These are phyloP conservation scores for Bombus soroeensis DNA, from an alignment of 1,140 invertebrate species.

Conservation along the genomic window DNA sequence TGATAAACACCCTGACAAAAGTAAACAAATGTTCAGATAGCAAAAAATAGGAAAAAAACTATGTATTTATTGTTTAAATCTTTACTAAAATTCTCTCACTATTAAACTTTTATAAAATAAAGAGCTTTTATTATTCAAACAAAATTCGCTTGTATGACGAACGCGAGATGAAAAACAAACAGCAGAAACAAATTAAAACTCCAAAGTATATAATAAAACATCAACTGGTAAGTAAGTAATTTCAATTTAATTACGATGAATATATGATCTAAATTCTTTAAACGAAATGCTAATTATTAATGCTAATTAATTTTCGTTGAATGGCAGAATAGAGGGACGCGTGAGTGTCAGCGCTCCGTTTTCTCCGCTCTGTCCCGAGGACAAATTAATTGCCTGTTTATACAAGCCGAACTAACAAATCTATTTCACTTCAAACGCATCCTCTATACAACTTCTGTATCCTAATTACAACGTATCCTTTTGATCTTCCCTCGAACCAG, in stretches of 20 bases:
- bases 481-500: not conserved
- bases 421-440: conserved; percentile 12
- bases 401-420: not conserved
- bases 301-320: not conserved
- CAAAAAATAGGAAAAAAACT: too few relatives aligned
- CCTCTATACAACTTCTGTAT: not conserved
- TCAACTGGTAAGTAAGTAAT: not conserved
- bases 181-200: not conserved
- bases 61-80: too few relatives aligned
- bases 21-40: too few relatives aligned
- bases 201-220: not conserved
- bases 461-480: conserved; percentile 29
- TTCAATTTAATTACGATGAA: not conserved
- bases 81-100: not conserved
- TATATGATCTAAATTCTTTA: not conserved
- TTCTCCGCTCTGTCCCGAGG: not conserved
- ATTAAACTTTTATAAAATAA: too few relatives aligned
- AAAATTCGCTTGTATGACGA: not conserved
- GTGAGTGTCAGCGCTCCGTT: not conserved
- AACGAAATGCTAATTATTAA: conserved; percentile 2
- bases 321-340: not conserved
- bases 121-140: too few relatives aligned
- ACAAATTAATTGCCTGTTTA: conserved; percentile 13
- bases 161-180: not conserved
- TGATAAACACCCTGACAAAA: too few relatives aligned